Conservation (phyloP, 2,113 vertebrate species). For the Chaetura pelagica region DNA sequence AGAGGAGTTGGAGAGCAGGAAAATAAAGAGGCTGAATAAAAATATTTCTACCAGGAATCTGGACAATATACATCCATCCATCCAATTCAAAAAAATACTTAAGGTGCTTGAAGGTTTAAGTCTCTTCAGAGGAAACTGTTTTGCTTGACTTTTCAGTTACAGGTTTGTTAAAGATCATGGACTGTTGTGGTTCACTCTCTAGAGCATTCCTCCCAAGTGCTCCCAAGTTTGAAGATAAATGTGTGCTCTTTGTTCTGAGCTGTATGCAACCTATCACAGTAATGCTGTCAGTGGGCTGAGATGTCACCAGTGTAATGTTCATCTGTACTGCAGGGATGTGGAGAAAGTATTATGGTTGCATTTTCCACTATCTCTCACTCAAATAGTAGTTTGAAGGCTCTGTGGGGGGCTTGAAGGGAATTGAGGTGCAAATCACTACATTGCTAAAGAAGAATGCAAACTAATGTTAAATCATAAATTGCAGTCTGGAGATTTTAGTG, state of each 20-base stretch:
- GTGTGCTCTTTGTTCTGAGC: neutral
- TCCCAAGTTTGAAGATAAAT: conserved; percentile 41
- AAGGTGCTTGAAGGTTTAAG: neutral
- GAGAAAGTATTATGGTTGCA: neutral
- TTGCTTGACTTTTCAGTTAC: conserved; percentile 45
- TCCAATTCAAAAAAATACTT: neutral
- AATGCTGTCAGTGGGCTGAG: neutral
- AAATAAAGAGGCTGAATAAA: conserved; percentile 6
- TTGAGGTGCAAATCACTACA: neutral
- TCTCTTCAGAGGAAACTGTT: neutral
- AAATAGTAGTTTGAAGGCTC: neutral
- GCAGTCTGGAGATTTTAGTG: neutral
- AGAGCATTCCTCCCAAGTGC: neutral
- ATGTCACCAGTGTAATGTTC: neutral
- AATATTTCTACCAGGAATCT: neutral
- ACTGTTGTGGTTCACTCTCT: conserved; percentile 47
- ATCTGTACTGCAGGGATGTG: neutral
- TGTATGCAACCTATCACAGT: neutral
- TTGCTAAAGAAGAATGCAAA: neutral
- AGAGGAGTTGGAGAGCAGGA: neutral
- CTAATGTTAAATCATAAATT: neutral
- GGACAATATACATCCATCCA: neutral
- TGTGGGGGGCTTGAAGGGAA: neutral
- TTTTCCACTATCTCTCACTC: neutral
- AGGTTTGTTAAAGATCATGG: conserved; percentile 31